Evolutionary conservation across 2,888 invertebrate genomes (phyloP).

Genomic region (Seira ritae): DNA sequence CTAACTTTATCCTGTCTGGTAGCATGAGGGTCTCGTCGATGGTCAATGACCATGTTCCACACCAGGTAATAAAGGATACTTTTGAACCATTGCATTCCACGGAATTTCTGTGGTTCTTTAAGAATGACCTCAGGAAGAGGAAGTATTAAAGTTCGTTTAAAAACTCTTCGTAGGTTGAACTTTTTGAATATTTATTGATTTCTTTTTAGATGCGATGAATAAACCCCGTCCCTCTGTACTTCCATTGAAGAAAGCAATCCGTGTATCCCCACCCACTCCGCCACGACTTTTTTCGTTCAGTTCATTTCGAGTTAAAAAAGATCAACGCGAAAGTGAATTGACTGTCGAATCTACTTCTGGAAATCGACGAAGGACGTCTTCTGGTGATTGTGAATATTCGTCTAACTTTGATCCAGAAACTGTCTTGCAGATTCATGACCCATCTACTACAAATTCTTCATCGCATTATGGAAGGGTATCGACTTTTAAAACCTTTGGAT

Average conservation of each 20-base stretch:
- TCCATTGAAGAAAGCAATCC: constrained; percentile 63
- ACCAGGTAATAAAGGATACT: too few species aligned
- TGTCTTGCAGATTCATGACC: background rate
- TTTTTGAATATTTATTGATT: background rate
- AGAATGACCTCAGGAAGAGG: too few species aligned
- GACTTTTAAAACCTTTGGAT: constrained; percentile 35
- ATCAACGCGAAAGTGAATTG: constrained; percentile 22
- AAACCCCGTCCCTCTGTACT: constrained; percentile 66
- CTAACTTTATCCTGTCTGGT: too few species aligned
- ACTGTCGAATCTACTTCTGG: constrained; percentile 23
- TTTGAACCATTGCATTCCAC: too few species aligned
- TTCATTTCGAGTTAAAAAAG: constrained; percentile 69
- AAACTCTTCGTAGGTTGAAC: too few species aligned
- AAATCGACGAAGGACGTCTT: constrained; percentile 35
- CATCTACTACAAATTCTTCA: constrained; percentile 30
- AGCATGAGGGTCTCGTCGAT: too few species aligned
- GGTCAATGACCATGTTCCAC: too few species aligned
- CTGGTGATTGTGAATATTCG: constrained; percentile 48
- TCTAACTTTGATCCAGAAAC: too few species aligned
- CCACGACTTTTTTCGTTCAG: constrained; percentile 65
- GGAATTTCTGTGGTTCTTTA: too few species aligned
- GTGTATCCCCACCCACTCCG: constrained; percentile 65
- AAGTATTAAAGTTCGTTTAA: too few species aligned
- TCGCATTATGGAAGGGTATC: constrained; percentile 23
- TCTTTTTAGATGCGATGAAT: constrained; percentile 64